phyloP scores from a whole-genome alignment of 1,140 invertebrate genomes.

The Sesamia nonagrioides region DNA sequence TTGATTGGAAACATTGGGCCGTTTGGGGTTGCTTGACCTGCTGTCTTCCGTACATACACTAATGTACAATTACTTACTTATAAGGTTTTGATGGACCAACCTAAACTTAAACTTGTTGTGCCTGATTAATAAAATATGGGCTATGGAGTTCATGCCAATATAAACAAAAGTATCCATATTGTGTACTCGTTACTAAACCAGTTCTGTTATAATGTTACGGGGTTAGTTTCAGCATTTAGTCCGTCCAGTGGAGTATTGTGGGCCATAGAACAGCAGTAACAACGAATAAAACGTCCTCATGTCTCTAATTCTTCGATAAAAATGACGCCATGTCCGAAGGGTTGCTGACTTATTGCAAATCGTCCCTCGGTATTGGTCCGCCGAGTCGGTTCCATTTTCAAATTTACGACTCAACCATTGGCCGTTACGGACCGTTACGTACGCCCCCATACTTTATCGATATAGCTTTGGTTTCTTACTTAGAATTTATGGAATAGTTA shows the following conservation, averaged over 20 bases:
- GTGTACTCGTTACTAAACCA: neutral
- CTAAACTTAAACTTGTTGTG: neutral
- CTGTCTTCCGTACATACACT: too few relatives aligned
- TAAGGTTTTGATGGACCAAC: neutral
- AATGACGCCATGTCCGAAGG: slow-evolving; percentile 13
- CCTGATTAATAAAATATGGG: too few relatives aligned
- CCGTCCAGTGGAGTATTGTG: too few relatives aligned
- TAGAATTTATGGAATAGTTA: slow-evolving; percentile 33
- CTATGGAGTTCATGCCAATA: neutral
- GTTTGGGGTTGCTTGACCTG: too few relatives aligned
- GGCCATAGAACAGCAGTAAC: too few relatives aligned
- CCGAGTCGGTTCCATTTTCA: slow-evolving; percentile 52
- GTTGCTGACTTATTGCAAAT: slow-evolving; percentile 43
- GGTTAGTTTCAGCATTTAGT: too few relatives aligned
- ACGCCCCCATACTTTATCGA: slow-evolving; percentile 47
- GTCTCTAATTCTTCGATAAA: slow-evolving; percentile 27
- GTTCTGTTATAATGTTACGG: too few relatives aligned
- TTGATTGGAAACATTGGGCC: too few relatives aligned
- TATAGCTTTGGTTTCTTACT: slow-evolving; percentile 43
- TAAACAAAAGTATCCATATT: neutral
- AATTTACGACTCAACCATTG: slow-evolving; percentile 57
- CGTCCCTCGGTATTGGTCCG: slow-evolving; percentile 37
- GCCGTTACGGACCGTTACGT: slow-evolving; percentile 53
- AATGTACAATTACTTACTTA: too few relatives aligned
- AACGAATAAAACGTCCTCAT: slow-evolving; percentile 6